Percentiles rank a stretch among this genome's conserved stretches.
Evolutionary conservation across 2,888 invertebrate genomes (phyloP).

Genomic region (Itoplectis maculator): DNA sequence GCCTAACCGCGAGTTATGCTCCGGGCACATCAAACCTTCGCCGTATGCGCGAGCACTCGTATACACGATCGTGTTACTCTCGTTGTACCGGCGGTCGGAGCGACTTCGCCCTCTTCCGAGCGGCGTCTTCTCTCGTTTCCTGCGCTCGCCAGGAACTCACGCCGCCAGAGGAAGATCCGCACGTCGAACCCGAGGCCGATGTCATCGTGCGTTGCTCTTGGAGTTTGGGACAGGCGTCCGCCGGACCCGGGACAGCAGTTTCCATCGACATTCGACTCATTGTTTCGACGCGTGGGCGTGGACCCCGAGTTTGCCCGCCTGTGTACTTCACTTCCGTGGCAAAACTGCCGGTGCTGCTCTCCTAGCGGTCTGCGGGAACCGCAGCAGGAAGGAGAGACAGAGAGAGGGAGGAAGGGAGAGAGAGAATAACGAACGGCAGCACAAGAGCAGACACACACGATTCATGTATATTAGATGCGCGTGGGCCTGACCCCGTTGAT

Average conservation of each 20-base stretch:
- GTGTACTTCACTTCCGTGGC: conserved; percentile 34
- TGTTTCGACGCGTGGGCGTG: conserved; percentile 26
- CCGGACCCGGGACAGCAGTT: not conserved
- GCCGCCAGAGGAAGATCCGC: conserved; percentile 4
- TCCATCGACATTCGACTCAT: conserved; percentile 15
- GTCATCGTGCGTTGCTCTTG: not conserved
- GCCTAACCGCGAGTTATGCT: conserved; percentile 69
- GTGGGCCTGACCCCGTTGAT: conserved; percentile 70
- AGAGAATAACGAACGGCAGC: not conserved
- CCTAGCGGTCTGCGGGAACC: not conserved
- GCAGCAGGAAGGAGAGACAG: not conserved
- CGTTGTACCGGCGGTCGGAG: conserved; percentile 27
- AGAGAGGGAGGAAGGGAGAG: not conserved
- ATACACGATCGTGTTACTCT: conserved; percentile 59
- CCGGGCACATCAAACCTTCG: conserved; percentile 69
- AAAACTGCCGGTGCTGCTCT: conserved; percentile 2
- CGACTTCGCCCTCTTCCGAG: not conserved
- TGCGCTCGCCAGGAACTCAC: not conserved
- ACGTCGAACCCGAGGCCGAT: not conserved
- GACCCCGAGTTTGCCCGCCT: conserved; percentile 13
- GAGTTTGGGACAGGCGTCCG: not conserved
- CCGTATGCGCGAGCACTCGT: conserved; percentile 32
- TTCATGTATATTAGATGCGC: conserved; percentile 56
- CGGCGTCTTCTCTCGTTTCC: conserved; percentile 6
- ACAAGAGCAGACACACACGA: conserved; percentile 27